Conservation (phyloP, 1,140 invertebrate species). For the Apis mellifera region Amel_HAv3.1 CM009938.2:2579501-2580000, state of each 20-base stretch:
- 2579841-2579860: constrained; percentile 57
- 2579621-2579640: not conserved
- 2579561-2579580: too few relatives aligned
- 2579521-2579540: too few relatives aligned
- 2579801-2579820: constrained; percentile 47
- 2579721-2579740: constrained; percentile 22
- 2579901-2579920: not conserved
- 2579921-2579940: constrained; percentile 15
- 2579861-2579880: constrained; percentile 31
- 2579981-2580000: not conserved
- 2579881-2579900: not conserved
- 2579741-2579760: constrained; percentile 24
- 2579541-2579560: too few relatives aligned
- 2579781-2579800: constrained; percentile 54
- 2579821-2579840: constrained; percentile 55
- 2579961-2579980: not conserved
- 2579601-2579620: not conserved
- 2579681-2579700: not conserved
- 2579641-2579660: not conserved
- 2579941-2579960: constrained; percentile 19
- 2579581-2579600: not conserved
- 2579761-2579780: constrained; percentile 47
- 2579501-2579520: too few relatives aligned
- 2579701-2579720: not conserved
- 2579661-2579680: not conserved